These are phyloP conservation scores for Camelus bactrianus DNA, from an alignment of 2,113 vertebrate species.

Conservation along the genomic window DNA sequence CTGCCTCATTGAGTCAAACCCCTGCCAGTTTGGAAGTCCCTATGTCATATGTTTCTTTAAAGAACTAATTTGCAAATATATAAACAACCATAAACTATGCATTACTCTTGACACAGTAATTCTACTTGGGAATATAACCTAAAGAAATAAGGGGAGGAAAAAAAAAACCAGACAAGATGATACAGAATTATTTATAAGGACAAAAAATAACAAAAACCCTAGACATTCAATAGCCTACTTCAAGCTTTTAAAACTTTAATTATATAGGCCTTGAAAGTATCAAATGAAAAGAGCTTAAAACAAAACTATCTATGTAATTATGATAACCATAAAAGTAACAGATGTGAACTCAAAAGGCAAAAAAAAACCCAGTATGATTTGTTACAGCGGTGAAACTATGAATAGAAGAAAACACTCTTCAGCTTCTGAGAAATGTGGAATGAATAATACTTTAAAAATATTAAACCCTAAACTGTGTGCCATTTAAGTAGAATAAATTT, in stretches of 20 bases:
- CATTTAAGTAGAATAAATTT: conserved; percentile 47
- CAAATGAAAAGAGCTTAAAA: conserved; percentile 52
- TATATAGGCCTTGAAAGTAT: background rate
- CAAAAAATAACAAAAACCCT: background rate
- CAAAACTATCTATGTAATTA: conserved; percentile 53
- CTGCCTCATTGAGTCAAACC: background rate
- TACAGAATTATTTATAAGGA: background rate
- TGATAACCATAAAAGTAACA: conserved; percentile 27
- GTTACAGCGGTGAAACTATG: background rate
- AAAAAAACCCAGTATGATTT: background rate
- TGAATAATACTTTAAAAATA: conserved; percentile 13
- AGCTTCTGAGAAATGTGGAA: conserved; percentile 48
- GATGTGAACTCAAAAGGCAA: conserved; percentile 48
- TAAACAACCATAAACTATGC: background rate
- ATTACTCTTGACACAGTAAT: conserved; percentile 38
- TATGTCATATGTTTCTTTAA: background rate
- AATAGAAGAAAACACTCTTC: background rate
- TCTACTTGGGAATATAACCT: background rate
- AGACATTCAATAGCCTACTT: conserved; percentile 50
- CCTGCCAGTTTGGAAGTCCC: background rate
- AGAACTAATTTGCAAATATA: background rate
- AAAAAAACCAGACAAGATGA: background rate
- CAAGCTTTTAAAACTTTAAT: conserved; percentile 49
- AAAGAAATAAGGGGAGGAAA: background rate
- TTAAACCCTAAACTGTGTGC: background rate